phyloP scores from a whole-genome alignment of 2,113 vertebrate genomes.

The Sinocyclocheilus grahami region DNA sequence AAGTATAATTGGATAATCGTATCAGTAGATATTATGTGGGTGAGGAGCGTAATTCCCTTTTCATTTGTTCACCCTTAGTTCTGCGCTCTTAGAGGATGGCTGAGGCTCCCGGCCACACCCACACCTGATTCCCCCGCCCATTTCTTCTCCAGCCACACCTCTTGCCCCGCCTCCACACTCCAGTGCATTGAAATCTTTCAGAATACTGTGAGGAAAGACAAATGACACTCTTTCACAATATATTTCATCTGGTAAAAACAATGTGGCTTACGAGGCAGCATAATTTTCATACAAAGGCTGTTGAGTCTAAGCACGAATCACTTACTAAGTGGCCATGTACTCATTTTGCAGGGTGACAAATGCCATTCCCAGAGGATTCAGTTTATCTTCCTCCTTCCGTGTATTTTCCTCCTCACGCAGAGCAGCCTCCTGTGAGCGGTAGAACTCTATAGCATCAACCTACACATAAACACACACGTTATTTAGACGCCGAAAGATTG shows the following conservation, averaged over 20 bases:
- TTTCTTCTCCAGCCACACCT: no score
- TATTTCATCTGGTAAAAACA: no score
- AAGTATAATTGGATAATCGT: constrained; percentile 52
- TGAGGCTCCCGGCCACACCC: no score
- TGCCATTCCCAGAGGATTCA: constrained; percentile 85
- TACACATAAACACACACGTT: constrained; percentile 58
- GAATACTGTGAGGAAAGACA: constrained; percentile 75
- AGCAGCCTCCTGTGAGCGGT: constrained; percentile 73
- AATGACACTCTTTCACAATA: background rate
- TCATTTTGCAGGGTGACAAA: constrained; percentile 90
- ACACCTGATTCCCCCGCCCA: no score
- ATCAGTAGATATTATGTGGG: constrained; percentile 92
- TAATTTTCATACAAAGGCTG: background rate
- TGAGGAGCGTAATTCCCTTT: constrained; percentile 82
- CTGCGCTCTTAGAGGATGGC: constrained; percentile 76
- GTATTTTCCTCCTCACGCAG: constrained; percentile 73
- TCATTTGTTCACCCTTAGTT: constrained; percentile 80
- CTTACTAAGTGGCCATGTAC: constrained; percentile 90
- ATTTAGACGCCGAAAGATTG: background rate
- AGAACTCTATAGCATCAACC: constrained; percentile 92
- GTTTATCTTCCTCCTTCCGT: constrained; percentile 72
- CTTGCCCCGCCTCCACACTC: no score
- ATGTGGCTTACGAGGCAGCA: no score
- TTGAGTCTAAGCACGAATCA: constrained; percentile 36
- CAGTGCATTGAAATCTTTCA: no score